Evolutionary conservation across 92 coral and sea anemone species (phyloP).

Genomic region (Zoanthus sansibaricus): DNA sequence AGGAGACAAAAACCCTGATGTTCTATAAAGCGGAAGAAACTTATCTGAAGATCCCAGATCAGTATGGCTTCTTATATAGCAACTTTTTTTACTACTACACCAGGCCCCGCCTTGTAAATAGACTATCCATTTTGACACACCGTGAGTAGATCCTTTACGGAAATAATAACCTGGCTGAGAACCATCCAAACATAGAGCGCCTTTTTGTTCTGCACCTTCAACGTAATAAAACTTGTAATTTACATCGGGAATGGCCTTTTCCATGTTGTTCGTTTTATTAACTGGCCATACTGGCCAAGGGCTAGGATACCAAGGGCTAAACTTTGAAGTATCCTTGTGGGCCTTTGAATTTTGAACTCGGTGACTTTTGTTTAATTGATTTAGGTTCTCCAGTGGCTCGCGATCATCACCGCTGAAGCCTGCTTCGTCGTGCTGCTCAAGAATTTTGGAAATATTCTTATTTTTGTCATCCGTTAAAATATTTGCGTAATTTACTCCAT

Average conservation of each 20-base stretch:
- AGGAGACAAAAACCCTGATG: conserved; percentile 80
- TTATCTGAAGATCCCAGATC: conserved; percentile 76
- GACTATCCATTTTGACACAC: conserved; percentile 80
- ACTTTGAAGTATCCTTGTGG: conserved; percentile 22
- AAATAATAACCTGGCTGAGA: conserved; percentile 83
- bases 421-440: conserved; percentile 68
- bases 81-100: conserved; percentile 80
- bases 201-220: conserved; percentile 60
- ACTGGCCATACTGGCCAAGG: conserved; percentile 30
- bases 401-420: conserved; percentile 55
- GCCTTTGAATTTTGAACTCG: conserved; percentile 19
- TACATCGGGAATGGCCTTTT: background rate
- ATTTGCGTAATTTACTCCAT: background rate
- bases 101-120: conserved; percentile 96
- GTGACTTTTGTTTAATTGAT: conserved; percentile 14
- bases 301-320: conserved; percentile 44
- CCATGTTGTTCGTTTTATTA: background rate
- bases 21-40: conserved; percentile 50
- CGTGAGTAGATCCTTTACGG: conserved; percentile 70
- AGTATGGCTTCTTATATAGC: conserved; percentile 76
- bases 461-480: background rate
- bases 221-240: conserved; percentile 59
- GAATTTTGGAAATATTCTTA: conserved; percentile 60
- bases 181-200: conserved; percentile 95
- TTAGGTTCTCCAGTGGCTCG: conserved; percentile 22